phyloP scores from a whole-genome alignment of 2,113 vertebrate genomes.

The Equus przewalskii region DNA sequence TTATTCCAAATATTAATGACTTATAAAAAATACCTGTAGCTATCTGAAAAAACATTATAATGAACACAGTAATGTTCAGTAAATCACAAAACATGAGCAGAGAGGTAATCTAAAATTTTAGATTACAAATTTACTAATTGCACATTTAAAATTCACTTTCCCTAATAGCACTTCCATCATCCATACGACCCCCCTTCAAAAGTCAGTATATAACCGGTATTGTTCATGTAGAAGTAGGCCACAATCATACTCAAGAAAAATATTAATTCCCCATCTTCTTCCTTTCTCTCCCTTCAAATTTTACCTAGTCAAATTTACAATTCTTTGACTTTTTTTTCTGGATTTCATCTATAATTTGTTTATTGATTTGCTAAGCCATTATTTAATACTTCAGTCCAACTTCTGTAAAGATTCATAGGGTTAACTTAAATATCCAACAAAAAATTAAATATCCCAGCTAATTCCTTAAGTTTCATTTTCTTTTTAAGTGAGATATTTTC shows the following conservation, averaged over 20 bases:
- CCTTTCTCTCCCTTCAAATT: conserved; percentile 38
- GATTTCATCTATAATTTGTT: neutral
- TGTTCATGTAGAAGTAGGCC: neutral
- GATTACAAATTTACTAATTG: neutral
- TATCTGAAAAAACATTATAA: conserved; percentile 15
- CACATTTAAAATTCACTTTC: conserved; percentile 37
- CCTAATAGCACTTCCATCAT: neutral
- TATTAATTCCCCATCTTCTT: neutral
- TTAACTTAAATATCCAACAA: conserved; percentile 72
- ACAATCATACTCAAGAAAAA: conserved; percentile 55
- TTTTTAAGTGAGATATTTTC: conserved; percentile 32
- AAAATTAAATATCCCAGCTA: conserved; percentile 50
- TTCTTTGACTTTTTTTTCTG: neutral
- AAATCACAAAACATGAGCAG: conserved; percentile 45
- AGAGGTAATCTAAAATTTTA: conserved; percentile 30
- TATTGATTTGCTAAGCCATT: conserved; percentile 52
- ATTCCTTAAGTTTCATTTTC: conserved; percentile 24
- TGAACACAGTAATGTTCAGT: conserved; percentile 41
- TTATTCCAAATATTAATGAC: conserved; percentile 62
- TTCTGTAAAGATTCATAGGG: conserved; percentile 54
- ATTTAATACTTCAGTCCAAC: conserved; percentile 74
- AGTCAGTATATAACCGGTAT: neutral
- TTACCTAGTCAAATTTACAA: conserved; percentile 41
- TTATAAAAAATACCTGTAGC: neutral
- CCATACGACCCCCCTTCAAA: neutral